Evolutionary conservation across 2,888 invertebrate species (phyloP).

Genomic region (Malachius bipustulatus): DNA sequence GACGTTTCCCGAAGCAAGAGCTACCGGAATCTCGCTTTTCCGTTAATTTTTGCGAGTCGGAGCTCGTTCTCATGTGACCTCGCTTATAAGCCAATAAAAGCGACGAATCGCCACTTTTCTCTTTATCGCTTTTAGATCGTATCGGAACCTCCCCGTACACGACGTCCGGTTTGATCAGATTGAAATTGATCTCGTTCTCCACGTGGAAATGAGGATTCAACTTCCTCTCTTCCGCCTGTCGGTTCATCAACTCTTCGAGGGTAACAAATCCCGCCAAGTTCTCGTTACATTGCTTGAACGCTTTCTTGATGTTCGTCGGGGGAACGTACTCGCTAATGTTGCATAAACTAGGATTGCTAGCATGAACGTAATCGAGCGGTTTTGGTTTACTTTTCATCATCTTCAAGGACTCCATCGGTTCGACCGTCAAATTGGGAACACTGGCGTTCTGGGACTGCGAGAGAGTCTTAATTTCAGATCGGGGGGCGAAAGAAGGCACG

Average conservation of each 20-base stretch:
- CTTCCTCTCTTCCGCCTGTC: slow-evolving; percentile 59
- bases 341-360: slow-evolving; percentile 59
- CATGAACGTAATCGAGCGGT: slow-evolving; percentile 53
- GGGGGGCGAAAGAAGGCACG: slow-evolving; percentile 31
- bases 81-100: slow-evolving; percentile 5
- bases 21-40: slow-evolving; percentile 21
- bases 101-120: neutral
- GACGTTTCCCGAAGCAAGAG: slow-evolving; percentile 35
- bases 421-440: slow-evolving; percentile 31
- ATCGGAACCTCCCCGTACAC: slow-evolving; percentile 36
- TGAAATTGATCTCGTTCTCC: slow-evolving; percentile 26
- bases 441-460: slow-evolving; percentile 30
- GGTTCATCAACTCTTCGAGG: slow-evolving; percentile 67
- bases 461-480: slow-evolving; percentile 21
- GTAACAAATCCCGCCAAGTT: slow-evolving; percentile 59
- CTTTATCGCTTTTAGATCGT: neutral
- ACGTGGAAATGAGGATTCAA: slow-evolving; percentile 34
- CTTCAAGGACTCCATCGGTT: slow-evolving; percentile 3
- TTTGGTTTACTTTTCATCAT: slow-evolving; percentile 29
- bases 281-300: slow-evolving; percentile 39
- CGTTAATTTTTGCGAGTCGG: slow-evolving; percentile 19
- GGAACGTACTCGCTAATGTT: slow-evolving; percentile 41
- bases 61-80: slow-evolving; percentile 24
- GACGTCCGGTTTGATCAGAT: slow-evolving; percentile 42
- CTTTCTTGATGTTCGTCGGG: slow-evolving; percentile 31